These are phyloP conservation scores for Eudyptes chrysolophus DNA, from an alignment of 2,113 vertebrate species.

Conservation along the genomic window DNA sequence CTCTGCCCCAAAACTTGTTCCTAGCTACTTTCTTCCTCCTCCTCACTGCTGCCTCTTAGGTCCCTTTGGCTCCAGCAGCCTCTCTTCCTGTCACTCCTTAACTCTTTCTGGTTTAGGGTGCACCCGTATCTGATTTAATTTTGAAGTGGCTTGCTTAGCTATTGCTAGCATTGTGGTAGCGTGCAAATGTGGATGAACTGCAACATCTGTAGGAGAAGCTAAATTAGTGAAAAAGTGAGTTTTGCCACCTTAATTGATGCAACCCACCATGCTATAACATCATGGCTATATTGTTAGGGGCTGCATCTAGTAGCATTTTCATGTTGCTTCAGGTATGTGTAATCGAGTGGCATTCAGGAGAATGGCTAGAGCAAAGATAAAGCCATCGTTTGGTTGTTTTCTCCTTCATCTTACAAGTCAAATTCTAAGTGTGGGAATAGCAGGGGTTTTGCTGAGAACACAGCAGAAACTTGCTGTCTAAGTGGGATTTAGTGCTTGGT, in stretches of 20 bases:
- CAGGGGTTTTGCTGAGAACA: not conserved
- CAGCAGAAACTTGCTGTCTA: not conserved
- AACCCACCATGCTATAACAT: not conserved
- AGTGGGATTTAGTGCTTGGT: not conserved
- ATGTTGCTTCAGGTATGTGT: not conserved
- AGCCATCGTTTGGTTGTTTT: not conserved
- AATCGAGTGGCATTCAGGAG: not conserved
- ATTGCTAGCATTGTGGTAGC: not conserved
- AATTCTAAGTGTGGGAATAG: not conserved
- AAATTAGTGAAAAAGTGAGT: not conserved
- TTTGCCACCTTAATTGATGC: not conserved
- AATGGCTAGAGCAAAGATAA: not conserved
- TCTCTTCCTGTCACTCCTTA: not conserved
- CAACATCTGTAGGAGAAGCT: not conserved
- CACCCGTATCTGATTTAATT: not conserved
- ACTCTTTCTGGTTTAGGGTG: not conserved
- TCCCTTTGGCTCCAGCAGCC: not conserved
- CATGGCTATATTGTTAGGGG: not conserved
- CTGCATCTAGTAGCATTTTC: accelerated
- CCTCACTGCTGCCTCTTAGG: not conserved
- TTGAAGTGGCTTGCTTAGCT: not conserved
- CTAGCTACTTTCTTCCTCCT: not conserved
- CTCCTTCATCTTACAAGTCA: not conserved
- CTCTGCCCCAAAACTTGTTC: not conserved
- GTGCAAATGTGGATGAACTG: not conserved